phyloP scores from a whole-genome alignment of 2,797 vertebrate species.

The Streptopelia turtur region DNA sequence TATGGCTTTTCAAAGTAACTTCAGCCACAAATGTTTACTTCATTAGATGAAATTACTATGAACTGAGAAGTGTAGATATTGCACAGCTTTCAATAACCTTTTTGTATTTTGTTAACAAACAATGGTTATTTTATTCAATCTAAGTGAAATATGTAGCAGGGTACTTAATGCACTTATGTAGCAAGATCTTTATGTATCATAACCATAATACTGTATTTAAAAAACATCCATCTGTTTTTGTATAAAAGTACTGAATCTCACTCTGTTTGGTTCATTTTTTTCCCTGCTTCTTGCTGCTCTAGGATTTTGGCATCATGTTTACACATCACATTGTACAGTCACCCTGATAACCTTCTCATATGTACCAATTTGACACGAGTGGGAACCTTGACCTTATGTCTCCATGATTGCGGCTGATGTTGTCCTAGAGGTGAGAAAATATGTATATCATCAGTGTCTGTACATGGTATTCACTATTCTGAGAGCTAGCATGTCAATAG shows the following conservation, averaged over 20 bases:
- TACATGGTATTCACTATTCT: not conserved
- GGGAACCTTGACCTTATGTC: conserved; percentile 91
- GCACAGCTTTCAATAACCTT: not conserved
- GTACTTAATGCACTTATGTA: not conserved
- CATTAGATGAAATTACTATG: not conserved
- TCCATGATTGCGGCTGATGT: conserved; percentile 91
- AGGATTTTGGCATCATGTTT: conserved; percentile 97
- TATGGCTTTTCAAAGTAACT: not conserved
- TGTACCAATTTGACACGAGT: conserved; percentile 94
- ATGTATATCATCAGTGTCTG: not conserved
- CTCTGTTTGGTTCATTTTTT: conserved; percentile 15
- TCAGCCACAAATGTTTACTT: not conserved
- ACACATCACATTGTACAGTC: conserved; percentile 91
- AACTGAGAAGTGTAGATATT: not conserved
- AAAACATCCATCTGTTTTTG: conserved; percentile 3
- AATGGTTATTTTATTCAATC: not conserved
- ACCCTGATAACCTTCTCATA: conserved; percentile 93
- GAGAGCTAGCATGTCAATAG: not conserved
- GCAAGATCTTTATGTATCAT: not conserved
- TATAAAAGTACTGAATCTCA: not conserved
- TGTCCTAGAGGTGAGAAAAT: conserved; percentile 91
- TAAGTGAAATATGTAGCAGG: not conserved
- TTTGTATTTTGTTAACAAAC: not conserved
- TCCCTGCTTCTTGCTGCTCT: conserved; percentile 47
- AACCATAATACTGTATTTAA: not conserved